Conservation (phyloP, 2,888 invertebrate species). For the Neria commutata region DNA sequence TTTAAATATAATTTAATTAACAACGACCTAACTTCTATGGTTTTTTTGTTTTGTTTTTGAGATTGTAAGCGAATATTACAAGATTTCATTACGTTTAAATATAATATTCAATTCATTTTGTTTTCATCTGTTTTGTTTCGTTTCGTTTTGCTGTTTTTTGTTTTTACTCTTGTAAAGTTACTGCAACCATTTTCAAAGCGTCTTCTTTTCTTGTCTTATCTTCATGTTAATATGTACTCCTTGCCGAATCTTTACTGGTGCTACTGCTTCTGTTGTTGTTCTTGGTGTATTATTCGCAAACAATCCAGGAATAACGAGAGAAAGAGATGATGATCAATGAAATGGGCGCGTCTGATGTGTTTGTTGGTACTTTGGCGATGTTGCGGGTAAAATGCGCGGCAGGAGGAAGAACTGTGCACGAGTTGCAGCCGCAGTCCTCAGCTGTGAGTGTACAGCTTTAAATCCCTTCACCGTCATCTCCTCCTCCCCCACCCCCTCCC, state of each 20-base stretch:
- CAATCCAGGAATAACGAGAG: constrained; percentile 48
- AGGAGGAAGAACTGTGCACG: no score
- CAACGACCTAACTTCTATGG: constrained; percentile 45
- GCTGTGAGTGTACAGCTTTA: not conserved
- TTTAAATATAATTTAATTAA: constrained; percentile 54
- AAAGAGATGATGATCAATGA: constrained; percentile 31
- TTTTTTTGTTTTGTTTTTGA: constrained; percentile 32
- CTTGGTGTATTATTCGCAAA: constrained; percentile 42
- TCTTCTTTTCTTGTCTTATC: constrained; percentile 14
- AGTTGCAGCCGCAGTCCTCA: not conserved
- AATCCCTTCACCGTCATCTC: not conserved
- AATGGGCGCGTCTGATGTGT: constrained; percentile 32
- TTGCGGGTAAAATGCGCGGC: not conserved
- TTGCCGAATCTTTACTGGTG: constrained; percentile 7
- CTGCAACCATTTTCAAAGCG: constrained; percentile 1
- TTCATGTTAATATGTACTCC: not conserved
- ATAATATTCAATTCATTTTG: not conserved
- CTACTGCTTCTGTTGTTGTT: constrained; percentile 30
- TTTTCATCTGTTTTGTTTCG: not conserved
- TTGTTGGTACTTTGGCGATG: constrained; percentile 32
- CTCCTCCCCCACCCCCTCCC: constrained; percentile 10
- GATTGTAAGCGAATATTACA: constrained; percentile 49
- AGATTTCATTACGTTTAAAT: constrained; percentile 13
- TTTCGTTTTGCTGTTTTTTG: constrained; percentile 24
- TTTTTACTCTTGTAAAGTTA: constrained; percentile 14